Base-by-base conservation (phyloP, 2,888 invertebrate genomes). In the Panopea generosa region DNA sequence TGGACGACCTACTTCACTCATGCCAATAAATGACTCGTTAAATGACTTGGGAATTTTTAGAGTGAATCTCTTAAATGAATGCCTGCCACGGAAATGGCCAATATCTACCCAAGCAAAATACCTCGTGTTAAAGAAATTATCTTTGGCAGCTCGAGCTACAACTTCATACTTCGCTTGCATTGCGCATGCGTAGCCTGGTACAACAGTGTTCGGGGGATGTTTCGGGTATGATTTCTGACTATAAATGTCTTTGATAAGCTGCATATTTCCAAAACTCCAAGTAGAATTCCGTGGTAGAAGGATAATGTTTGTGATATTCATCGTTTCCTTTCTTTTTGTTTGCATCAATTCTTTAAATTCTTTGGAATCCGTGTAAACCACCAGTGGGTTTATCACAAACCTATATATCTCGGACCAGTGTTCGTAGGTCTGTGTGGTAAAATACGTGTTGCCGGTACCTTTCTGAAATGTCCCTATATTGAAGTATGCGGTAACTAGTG, bases 91-190 rank as follows among this genome's bases (percentile, higher is more conserved):
- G 50, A 84, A 85, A 72, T 84, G 84, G 18, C 86, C 87, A 16
- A 86, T 63, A 65, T 87, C 87, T 1, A 87, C 14, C 87, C 87
- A 87, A 40, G 83, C 75, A 52, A 79, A 83, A 69, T 77, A 85
- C 22, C 67, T 73, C 7, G 77, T 72, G 2, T 57, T 33, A 61
- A 85, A 86, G 33, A 61, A 61, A 16, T 82, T 67, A 14, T 68
- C 57, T 1, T 53, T 40, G 1, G 83, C 71, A 2, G 84, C 76
- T 2, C 74, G 40, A 18, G 72, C 55, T 9, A 83, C 62, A 20
- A 80, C 56, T 18, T 80, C 84, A 76, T 76, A 85, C 57, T 86
- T 87, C 2, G 86, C 77, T 65, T 84, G 81, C 38, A 83, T 82
- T 7, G 77, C 76, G 55, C 84, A 84, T 18, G 85, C 47, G 63